phyloP scores from a whole-genome alignment of 2,888 invertebrate genomes.

The Koerneria pararmatus region DNA sequence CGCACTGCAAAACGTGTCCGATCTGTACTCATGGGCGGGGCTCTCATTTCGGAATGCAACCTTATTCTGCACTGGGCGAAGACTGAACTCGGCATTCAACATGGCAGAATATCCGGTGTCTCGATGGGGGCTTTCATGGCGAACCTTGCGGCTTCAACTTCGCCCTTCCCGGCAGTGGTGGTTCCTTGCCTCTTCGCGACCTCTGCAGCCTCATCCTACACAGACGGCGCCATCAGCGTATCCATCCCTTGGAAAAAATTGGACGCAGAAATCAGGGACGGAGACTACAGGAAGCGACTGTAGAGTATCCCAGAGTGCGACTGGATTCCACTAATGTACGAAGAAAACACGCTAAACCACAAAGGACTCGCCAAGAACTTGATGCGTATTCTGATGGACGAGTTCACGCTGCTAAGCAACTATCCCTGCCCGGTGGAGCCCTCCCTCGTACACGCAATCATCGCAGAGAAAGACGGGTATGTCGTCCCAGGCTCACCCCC shows the following conservation, averaged over 20 bases:
- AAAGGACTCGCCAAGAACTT: constrained; percentile 60
- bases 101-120: constrained; percentile 80
- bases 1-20: constrained; percentile 78
- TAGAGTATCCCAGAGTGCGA: constrained; percentile 30
- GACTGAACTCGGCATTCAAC: constrained; percentile 77
- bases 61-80: constrained; percentile 92
- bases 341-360: constrained; percentile 28
- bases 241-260: constrained; percentile 32
- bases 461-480: constrained; percentile 12
- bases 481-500: not conserved
- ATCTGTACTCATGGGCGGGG: constrained; percentile 98
- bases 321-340: constrained; percentile 33
- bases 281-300: not conserved
- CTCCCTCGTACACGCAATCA: not conserved
- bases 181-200: constrained; percentile 10
- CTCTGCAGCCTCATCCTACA: too few relatives aligned
- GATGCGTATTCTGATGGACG: constrained; percentile 97
- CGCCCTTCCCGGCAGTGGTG: constrained; percentile 78
- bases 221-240: constrained; percentile 21
- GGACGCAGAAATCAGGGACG: constrained; percentile 30
- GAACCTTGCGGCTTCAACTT: constrained; percentile 88
- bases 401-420: constrained; percentile 91
- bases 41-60: constrained; percentile 81
- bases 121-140: constrained; percentile 77
- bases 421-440: constrained; percentile 72